Evolutionary conservation across 2,797 vertebrate genomes (phyloP).

Genomic region (Poliocrania exsul): DNA sequence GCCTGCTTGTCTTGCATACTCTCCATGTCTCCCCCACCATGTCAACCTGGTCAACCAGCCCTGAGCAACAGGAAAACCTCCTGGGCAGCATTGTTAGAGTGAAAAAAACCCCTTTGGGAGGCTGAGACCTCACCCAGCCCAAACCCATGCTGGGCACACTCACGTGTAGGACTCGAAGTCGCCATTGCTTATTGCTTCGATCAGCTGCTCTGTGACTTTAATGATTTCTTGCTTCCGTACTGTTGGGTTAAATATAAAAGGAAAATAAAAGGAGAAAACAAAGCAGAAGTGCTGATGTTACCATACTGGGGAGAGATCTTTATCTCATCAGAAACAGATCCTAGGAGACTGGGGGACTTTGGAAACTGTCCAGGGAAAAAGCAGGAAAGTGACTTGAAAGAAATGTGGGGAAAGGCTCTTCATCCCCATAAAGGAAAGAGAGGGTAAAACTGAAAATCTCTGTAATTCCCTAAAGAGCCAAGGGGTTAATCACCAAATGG

Average conservation of each 20-base stretch:
- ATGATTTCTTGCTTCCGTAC: constrained; percentile 96
- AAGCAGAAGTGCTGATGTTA: not conserved
- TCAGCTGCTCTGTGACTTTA: constrained; percentile 94
- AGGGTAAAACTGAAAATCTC: not conserved
- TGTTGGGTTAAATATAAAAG: constrained; percentile 70
- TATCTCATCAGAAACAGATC: not conserved
- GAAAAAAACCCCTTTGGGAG: accelerated
- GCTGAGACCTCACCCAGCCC: not conserved
- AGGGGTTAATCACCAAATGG: not conserved
- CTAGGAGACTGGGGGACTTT: not conserved
- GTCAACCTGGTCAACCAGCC: not conserved
- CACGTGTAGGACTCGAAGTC: constrained; percentile 99
- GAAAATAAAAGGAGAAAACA: constrained; percentile 35
- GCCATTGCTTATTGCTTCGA: constrained; percentile 96
- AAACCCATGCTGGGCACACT: constrained; percentile 56
- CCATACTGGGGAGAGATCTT: accelerated
- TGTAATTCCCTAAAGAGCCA: not conserved
- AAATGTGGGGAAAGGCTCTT: not conserved
- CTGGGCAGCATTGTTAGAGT: not conserved
- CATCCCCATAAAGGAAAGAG: not conserved
- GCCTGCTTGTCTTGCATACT: not conserved
- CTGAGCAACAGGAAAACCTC: not conserved
- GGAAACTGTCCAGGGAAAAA: not conserved
- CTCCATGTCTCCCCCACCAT: not conserved
- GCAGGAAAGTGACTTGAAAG: not conserved